These are phyloP conservation scores for Ormyrus labotus DNA, from an alignment of 2,888 invertebrate species.

Conservation along the genomic window DNA sequence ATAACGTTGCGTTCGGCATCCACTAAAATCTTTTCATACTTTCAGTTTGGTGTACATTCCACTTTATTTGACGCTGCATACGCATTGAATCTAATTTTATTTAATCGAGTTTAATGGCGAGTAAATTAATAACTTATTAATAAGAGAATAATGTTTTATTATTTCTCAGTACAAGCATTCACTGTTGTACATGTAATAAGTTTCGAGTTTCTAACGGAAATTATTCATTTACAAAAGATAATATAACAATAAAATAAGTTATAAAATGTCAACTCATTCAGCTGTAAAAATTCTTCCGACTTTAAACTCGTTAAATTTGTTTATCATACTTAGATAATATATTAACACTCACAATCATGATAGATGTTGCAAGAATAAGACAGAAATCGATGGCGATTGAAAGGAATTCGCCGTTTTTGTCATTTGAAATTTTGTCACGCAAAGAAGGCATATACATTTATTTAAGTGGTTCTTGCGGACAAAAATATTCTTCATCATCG, in stretches of 20 bases:
- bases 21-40: slow-evolving; percentile 11
- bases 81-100: not conserved
- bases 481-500: slow-evolving; percentile 29
- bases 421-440: slow-evolving; percentile 14
- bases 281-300: slow-evolving; percentile 12
- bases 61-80: not conserved
- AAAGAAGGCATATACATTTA: slow-evolving; percentile 16
- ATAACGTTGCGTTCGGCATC: slow-evolving; percentile 27
- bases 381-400: not conserved
- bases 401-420: not conserved
- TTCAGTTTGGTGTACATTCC: slow-evolving; percentile 10
- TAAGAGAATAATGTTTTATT: not conserved
- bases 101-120: slow-evolving; percentile 3
- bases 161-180: no score
- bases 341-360: not conserved
- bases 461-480: not conserved
- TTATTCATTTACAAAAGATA: no score
- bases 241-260: no score
- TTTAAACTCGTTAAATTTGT: slow-evolving; percentile 15
- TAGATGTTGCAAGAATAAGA: not conserved
- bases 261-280: no score
- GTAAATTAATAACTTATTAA: not conserved
- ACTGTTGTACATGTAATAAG: slow-evolving; percentile 1
- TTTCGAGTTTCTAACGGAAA: not conserved
- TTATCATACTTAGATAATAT: not conserved